A percentile compares a stretch with the other conserved stretches of the same genome.
phyloP scores from a whole-genome alignment of 2,888 invertebrate genomes.

The Phymatocera aterrima region DNA sequence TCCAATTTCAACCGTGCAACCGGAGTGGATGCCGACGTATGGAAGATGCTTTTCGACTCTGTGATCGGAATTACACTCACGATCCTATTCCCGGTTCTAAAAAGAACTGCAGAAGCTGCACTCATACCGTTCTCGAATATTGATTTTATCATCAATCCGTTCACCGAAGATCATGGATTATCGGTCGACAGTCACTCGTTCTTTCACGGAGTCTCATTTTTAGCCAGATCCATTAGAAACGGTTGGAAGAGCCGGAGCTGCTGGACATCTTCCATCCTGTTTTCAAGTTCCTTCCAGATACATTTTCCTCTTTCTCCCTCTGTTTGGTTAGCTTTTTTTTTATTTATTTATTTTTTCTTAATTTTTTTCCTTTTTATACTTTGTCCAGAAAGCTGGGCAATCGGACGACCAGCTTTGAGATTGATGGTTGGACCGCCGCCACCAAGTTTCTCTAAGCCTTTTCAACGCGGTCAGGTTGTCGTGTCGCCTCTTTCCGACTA shows the following conservation, averaged over 20 bases:
- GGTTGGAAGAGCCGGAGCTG: no score
- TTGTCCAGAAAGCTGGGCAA: neutral
- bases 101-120: neutral
- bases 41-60: neutral
- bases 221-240: neutral
- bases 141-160: no score
- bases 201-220: neutral
- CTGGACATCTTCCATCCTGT: neutral
- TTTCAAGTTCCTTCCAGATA: neutral
- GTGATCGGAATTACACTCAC: no score
- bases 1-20: neutral
- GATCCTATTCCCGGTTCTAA: neutral
- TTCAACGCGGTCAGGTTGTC: slow-evolving; percentile 23
- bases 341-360: no score
- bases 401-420: slow-evolving; percentile 34
- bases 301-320: neutral
- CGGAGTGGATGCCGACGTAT: neutral
- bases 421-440: slow-evolving; percentile 41
- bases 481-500: neutral
- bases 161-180: neutral
- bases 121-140: neutral
- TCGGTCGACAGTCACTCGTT: neutral
- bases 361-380: neutral
- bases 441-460: slow-evolving; percentile 4
- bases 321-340: neutral